Percentiles rank a stretch among this genome's conserved stretches.
Evolutionary conservation across 2,797 vertebrate genomes (phyloP).

Genomic region (Sebastes itinus): DNA sequence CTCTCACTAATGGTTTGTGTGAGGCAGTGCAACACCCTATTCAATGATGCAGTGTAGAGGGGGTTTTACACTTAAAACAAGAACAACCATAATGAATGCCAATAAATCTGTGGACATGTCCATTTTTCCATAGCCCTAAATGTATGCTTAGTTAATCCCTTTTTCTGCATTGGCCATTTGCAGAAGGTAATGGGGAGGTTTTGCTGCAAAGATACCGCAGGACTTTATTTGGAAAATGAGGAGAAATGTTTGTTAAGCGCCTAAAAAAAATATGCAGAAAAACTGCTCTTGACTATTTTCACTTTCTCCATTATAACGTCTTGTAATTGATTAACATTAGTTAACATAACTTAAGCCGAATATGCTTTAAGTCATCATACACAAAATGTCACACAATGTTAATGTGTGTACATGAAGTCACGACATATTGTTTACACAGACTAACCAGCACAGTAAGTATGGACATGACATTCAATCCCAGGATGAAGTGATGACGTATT

Average conservation of each 20-base stretch:
- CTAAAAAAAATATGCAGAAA: constrained; percentile 64
- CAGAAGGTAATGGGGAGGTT: constrained; percentile 53
- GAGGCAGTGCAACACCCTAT: constrained; percentile 70
- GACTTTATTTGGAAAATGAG: constrained; percentile 22
- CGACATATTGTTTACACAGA: background rate
- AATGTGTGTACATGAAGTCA: constrained; percentile 10
- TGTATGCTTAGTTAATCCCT: constrained; percentile 72
- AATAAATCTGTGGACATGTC: constrained; percentile 74
- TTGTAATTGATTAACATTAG: background rate
- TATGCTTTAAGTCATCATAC: constrained; percentile 6
- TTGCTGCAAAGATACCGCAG: constrained; percentile 36
- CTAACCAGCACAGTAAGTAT: constrained; percentile 10
- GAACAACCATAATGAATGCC: constrained; percentile 74
- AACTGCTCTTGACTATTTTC: background rate
- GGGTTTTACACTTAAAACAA: constrained; percentile 78
- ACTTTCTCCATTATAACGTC: background rate
- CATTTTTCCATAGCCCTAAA: constrained; percentile 69
- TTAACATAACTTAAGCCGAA: background rate
- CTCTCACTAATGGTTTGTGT: constrained; percentile 77
- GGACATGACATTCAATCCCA: background rate
- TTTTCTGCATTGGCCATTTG: constrained; percentile 66
- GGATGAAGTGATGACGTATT: background rate
- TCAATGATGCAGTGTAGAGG: constrained; percentile 72
- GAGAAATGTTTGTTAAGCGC: constrained; percentile 34
- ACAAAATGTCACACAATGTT: background rate